Base-by-base conservation (phyloP, 2,113 vertebrate genomes). In the Anas platyrhynchos region DNA sequence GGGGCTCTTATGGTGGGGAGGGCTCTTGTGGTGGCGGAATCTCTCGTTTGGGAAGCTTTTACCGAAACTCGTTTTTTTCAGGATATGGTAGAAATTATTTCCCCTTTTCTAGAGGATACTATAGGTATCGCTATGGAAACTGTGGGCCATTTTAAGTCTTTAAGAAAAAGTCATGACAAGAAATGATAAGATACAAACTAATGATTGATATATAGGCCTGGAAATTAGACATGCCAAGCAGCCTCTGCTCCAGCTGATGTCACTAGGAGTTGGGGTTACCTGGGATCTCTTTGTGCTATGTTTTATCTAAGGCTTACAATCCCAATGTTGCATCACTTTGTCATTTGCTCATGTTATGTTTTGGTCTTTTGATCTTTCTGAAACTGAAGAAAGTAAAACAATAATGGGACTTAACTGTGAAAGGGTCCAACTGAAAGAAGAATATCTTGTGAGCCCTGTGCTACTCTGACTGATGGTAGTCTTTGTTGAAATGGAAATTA, bases 91-190 rank as follows among this genome's bases (percentile, higher is more conserved):
- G 96, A 86, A 93, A 31, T 84, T 83, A 43, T n/a, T 74, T 50
- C 1, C 95, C 96, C 29, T 48, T 13, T 8, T 77, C 95, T 67
- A 85, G 96, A 27, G 89, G 89, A 6, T 94, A 95, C 41, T 94
- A 65, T 56, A 77, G 94, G 15, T 93, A 83, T 74, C 86, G 93
- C 73, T 88, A 83, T 3, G 95, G 96, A 44, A 93, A 68, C 66
- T 93, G 11, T 1, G 91, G 94, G 65, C 38, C 61, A 7, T 95
- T 96, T 68, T 97, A 96, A 88, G 71, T 46, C 92, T 41, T 16
- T 54, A 25, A 46, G 61, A 29, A 11, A 7, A 13, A 32, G 41
- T 44, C 2, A 31, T 10, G 3, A 16, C 44, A 10, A 21, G 27
- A 36, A 48, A 80, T 16, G 52, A 10, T 12, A n/a, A 81, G 61